phyloP scores from a whole-genome alignment of 2,797 vertebrate species.

The Odontamblyopus rebecca region DNA sequence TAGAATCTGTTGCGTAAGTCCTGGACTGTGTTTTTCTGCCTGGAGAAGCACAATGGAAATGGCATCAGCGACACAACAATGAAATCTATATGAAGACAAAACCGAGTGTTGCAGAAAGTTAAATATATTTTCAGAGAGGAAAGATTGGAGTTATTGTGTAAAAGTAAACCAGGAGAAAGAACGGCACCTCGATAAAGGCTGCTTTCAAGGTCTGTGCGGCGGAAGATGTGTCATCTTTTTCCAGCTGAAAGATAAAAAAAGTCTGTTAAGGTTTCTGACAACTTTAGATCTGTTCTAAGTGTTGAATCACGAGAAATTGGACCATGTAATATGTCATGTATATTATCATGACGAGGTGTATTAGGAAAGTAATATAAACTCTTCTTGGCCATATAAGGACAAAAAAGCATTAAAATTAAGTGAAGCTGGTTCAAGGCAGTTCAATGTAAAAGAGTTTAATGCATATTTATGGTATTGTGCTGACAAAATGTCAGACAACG shows the following conservation, averaged over 20 bases:
- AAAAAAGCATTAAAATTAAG: no score
- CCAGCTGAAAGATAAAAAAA: conserved; percentile 80
- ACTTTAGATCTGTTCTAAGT: neutral
- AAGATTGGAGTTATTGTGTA: neutral
- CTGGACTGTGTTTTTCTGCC: conserved; percentile 92
- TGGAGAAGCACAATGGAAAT: conserved; percentile 44
- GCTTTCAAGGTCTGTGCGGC: conserved; percentile 92
- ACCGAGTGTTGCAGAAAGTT: conserved; percentile 13
- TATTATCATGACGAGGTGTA: no score
- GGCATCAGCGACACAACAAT: neutral
- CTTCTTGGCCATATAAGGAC: no score
- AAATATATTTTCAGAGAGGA: conserved; percentile 7
- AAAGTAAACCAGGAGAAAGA: conserved; percentile 30
- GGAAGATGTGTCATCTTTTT: conserved; percentile 90
- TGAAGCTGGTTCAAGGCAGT: no score
- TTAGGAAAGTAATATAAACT: no score
- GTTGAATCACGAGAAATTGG: no score
- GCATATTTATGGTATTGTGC: neutral
- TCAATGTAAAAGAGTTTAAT: no score
- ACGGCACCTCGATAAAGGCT: conserved; percentile 89
- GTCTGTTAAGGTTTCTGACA: neutral
- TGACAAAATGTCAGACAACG: neutral
- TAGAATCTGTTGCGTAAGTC: conserved; percentile 90
- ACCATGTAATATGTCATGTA: no score
- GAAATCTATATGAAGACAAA: conserved; percentile 8